Conservation (phyloP, 2,113 vertebrate species). For the Oryzias woworae region DNA sequence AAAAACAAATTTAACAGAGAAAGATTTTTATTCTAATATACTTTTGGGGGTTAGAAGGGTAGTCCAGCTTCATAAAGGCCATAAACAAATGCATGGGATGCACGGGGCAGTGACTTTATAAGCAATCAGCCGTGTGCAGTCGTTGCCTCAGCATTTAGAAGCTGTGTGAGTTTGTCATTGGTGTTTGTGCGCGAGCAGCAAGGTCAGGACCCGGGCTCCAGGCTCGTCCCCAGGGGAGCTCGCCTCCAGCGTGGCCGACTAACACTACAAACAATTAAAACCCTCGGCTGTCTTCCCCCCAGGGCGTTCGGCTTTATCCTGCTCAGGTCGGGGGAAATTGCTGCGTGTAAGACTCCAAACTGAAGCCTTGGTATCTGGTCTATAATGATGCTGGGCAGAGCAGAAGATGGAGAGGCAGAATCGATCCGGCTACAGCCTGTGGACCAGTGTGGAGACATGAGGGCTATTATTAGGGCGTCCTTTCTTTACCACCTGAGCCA, state of each 20-base stretch:
- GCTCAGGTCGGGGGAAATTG: constrained; percentile 48
- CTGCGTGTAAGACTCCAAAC: constrained; percentile 49
- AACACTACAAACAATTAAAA: constrained; percentile 75
- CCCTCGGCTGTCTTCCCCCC: constrained; percentile 36
- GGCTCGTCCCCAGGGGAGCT: constrained; percentile 58
- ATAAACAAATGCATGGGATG: too few species aligned
- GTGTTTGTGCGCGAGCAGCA: constrained; percentile 54
- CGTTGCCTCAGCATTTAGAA: constrained; percentile 22
- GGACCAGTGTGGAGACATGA: constrained; percentile 68
- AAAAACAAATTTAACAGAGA: constrained; percentile 1
- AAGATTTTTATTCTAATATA: neutral
- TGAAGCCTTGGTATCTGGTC: constrained; percentile 45
- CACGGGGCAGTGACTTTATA: too few species aligned
- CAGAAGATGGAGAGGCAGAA: constrained; percentile 58
- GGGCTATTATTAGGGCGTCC: constrained; percentile 72
- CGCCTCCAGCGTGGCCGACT: constrained; percentile 65
- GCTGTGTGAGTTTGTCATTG: constrained; percentile 38
- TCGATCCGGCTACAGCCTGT: constrained; percentile 71
- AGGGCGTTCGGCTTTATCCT: constrained; percentile 42
- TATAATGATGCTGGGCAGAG: constrained; percentile 60
- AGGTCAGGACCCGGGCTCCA: constrained; percentile 67
- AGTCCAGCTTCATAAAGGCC: too few species aligned
- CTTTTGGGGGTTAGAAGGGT: neutral
- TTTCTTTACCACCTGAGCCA: constrained; percentile 71
- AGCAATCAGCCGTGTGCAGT: constrained; percentile 2